Conservation (phyloP, 2,113 vertebrate genomes). For the Sander vitreus region DNA sequence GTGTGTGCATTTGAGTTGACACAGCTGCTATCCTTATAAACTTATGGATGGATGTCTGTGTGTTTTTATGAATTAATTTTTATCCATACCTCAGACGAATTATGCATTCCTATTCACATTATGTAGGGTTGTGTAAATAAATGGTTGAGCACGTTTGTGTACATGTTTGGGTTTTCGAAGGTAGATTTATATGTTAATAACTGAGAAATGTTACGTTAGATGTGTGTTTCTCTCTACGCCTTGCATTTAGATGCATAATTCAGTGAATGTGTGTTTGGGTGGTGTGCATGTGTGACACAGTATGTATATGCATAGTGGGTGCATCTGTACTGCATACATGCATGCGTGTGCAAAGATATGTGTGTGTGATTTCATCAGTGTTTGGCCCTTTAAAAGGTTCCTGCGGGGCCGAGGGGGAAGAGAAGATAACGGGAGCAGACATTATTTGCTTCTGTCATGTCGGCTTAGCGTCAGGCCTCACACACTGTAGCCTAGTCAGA, state of each 20-base stretch:
- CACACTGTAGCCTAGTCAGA: conserved; percentile 76
- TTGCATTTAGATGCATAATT: conserved; percentile 6
- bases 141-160: background rate
- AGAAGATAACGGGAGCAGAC: conserved; percentile 85
- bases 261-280: conserved; percentile 2
- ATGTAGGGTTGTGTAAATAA: conserved; percentile 1
- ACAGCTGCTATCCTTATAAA: conserved; percentile 1
- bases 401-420: conserved; percentile 79
- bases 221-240: background rate
- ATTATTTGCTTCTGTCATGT: conserved; percentile 87
- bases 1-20: conserved; percentile 8
- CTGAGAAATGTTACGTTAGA: background rate
- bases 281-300: background rate
- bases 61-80: conserved; percentile 22
- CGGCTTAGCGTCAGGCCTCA: conserved; percentile 82
- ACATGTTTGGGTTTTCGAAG: background rate
- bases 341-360: conserved; percentile 28
- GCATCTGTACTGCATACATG: conserved; percentile 15
- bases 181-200: background rate
- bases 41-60: background rate
- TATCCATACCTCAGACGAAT: background rate
- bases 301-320: conserved; percentile 7
- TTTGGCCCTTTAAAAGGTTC: conserved; percentile 85
- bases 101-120: background rate
- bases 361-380: conserved; percentile 64